Evolutionary conservation across 2,888 invertebrate genomes (phyloP), one percentile per base, ranked within the genome.

Genomic region (Synanthedon myopaeformis): DNA sequence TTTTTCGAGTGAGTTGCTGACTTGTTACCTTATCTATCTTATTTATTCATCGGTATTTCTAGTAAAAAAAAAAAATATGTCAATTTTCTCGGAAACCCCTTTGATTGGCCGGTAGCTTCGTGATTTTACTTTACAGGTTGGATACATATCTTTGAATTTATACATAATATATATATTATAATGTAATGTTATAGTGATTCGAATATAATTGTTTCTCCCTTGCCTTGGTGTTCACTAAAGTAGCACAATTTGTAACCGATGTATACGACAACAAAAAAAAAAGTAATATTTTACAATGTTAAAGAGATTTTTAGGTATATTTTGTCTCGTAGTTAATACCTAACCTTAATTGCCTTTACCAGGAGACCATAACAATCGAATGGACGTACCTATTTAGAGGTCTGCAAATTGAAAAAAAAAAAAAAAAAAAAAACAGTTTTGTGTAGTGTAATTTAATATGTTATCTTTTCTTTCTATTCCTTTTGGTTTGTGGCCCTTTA

Each of bases 201-300:
- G 62, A 64, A 80, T 82, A 77, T 77, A 72, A 71, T 74, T 66
- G 63, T 71, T 78, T 80, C 83, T 82, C 83, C 35, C 82, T 81
- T 83, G 87, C 86, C 88, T 87, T 86, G 80, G 85, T 86, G 87
- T 86, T 85, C 79, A 79, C 65, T 78, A 76, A 70, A 69, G 77
- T 84, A 86, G 87, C 86, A 87, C 87, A 84, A 87, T 82, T 71
- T 84, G 87, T 82, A 87, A 87, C 85, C 84, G 73, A 87, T 84
- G 87, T 87, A 87, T 87, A 87, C 87, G 87, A 87, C 69, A 71
- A 78, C 74, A 74, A 60, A 67, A 76, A 76, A 80, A 35, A 35
- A 35, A 5, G 35, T 35, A 35, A 83, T 86, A 86, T 86, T 87
- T 83, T 87, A 86, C 82, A 82, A 81, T 84, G 86, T 87, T 87